These are phyloP conservation scores for Meloidogyne exigua DNA, from an alignment of 1,140 invertebrate genomes.

Conservation along the genomic window DNA sequence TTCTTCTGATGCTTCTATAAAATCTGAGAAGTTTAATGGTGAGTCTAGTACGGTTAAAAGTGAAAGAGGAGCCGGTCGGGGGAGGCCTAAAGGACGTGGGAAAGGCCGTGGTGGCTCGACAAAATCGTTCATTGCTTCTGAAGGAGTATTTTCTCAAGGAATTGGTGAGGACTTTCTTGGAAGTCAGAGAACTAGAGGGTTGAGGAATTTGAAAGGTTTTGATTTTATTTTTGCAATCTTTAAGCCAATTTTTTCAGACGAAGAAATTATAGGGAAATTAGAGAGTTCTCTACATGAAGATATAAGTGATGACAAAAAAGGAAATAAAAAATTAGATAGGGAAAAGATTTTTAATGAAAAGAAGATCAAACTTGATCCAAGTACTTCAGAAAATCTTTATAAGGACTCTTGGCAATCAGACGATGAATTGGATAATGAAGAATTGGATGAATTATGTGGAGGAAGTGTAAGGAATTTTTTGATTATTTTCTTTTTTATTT, in stretches of 20 bases:
- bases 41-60: not conserved
- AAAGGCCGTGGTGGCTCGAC: not conserved
- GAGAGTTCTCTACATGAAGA: not conserved
- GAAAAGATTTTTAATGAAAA: not conserved
- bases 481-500: not conserved
- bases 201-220: not conserved
- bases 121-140: conserved; percentile 18
- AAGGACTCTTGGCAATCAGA: conserved; percentile 38
- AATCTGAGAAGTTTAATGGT: not conserved
- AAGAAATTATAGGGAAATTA: conserved; percentile 26
- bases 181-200: conserved; percentile 19
- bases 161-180: conserved; percentile 4
- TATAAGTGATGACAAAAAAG: not conserved
- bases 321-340: not conserved
- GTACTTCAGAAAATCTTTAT: conserved; percentile 18
- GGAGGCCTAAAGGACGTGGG: conserved; percentile 13
- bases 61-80: not conserved
- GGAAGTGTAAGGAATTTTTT: conserved; percentile 13
- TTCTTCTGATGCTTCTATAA: not conserved
- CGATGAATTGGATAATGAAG: conserved; percentile 29
- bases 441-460: conserved; percentile 21
- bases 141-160: conserved; percentile 29
- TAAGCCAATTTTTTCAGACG: conserved; percentile 4
- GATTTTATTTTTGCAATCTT: not conserved
- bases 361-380: not conserved